phyloP scores from a whole-genome alignment of 2,888 invertebrate genomes.

The Lithophane leautieri region DNA sequence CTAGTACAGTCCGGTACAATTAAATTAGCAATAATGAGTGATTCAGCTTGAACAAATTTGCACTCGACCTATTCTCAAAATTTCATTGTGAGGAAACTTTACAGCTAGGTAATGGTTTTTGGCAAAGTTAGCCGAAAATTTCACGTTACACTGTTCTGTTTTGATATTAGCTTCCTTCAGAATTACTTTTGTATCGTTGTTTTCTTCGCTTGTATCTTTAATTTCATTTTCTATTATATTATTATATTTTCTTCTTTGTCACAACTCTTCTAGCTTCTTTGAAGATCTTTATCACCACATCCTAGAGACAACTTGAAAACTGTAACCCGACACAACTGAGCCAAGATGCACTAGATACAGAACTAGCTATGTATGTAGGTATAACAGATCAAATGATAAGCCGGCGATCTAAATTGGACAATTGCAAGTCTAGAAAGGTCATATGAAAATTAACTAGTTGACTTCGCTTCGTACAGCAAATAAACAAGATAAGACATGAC shows the following conservation, averaged over 20 bases:
- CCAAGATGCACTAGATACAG: constrained; percentile 28
- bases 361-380: background rate
- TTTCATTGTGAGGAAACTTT: background rate
- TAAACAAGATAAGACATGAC: constrained; percentile 30
- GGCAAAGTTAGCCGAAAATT: background rate
- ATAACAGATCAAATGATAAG: constrained; percentile 33
- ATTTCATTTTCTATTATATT: background rate
- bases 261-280: background rate
- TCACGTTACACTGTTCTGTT: background rate
- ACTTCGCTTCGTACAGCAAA: constrained; percentile 13
- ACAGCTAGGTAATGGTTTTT: background rate
- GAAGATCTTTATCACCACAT: constrained; percentile 25
- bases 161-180: background rate
- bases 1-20: constrained; percentile 1
- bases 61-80: background rate
- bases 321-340: constrained; percentile 21
- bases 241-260: background rate
- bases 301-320: constrained; percentile 7
- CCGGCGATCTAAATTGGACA: constrained; percentile 55
- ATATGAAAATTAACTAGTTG: constrained; percentile 55
- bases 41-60: constrained; percentile 11
- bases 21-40: constrained; percentile 9
- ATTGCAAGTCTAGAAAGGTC: constrained; percentile 60
- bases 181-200: background rate
- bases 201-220: background rate